Percentiles rank a stretch among this genome's conserved stretches.
Conservation (phyloP, 2,113 vertebrate genomes). For the Sapajus apella region DNA sequence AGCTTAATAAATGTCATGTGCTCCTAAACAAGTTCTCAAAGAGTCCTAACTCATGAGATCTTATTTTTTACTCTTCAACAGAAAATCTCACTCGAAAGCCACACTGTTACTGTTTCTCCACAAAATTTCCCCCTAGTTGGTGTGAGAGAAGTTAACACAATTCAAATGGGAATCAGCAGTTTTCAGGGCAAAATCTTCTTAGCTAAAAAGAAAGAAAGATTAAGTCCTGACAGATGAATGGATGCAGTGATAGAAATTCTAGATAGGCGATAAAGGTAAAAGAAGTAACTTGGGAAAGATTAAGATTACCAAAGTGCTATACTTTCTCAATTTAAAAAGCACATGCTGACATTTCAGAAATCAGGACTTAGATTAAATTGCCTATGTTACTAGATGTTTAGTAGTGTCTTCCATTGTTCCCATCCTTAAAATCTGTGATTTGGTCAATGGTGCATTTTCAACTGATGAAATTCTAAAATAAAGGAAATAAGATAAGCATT, state of each 20-base stretch:
- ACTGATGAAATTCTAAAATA: neutral
- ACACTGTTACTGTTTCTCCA: neutral
- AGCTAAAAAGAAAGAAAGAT: neutral
- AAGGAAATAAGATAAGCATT: neutral
- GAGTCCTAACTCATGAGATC: neutral
- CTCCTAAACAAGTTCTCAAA: neutral
- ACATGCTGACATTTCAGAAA: neutral
- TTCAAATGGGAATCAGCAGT: neutral
- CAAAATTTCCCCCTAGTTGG: neutral
- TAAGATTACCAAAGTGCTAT: neutral
- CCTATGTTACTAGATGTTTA: neutral
- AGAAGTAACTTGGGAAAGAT: neutral
- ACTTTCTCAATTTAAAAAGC: neutral
- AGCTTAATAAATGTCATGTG: neutral
- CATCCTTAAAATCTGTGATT: neutral
- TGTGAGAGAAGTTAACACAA: neutral
- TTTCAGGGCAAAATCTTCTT: neutral
- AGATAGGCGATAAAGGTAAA: neutral
- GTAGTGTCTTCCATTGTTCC: neutral
- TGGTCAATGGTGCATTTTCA: neutral
- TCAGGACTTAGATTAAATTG: neutral
- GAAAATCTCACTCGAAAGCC: neutral
- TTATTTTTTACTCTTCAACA: neutral
- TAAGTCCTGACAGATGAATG: neutral
- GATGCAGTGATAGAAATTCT: neutral